Evolutionary conservation across 2,888 invertebrate genomes (phyloP).

Genomic region (Noctua comes): DNA sequence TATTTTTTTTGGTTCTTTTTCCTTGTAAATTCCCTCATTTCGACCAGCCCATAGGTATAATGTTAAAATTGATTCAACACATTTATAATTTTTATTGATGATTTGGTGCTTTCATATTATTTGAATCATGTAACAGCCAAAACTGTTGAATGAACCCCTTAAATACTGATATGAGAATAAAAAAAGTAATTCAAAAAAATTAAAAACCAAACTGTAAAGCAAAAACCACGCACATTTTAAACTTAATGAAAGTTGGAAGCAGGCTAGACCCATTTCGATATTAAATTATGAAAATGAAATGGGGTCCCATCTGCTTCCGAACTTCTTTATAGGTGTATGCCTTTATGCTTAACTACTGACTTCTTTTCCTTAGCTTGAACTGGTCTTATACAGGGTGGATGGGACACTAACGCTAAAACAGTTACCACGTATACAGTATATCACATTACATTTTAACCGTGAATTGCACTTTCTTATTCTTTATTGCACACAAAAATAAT

Average conservation of each 20-base stretch:
- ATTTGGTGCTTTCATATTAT: background rate
- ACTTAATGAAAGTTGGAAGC: background rate
- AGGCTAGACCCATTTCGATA: background rate
- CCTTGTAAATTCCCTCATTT: slow-evolving; percentile 7
- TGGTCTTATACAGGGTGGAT: background rate
- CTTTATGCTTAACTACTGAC: background rate
- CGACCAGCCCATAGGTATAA: background rate
- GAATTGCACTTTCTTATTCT: too few species aligned
- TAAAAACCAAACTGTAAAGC: background rate
- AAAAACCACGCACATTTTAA: background rate
- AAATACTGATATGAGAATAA: background rate
- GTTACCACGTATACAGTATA: too few species aligned
- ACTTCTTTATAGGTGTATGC: too few species aligned
- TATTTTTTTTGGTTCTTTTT: background rate
- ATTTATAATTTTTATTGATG: background rate
- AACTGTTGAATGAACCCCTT: background rate
- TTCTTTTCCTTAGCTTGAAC: background rate
- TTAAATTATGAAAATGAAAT: background rate
- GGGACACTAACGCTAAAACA: too few species aligned
- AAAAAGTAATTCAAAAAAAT: background rate
- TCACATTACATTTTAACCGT: too few species aligned
- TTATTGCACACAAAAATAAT: too few species aligned
- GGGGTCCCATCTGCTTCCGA: background rate
- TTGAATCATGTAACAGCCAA: background rate
- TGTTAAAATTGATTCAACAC: background rate